Conservation (phyloP, 2,888 invertebrate genomes). For the Podotricha telesiphe region DNA sequence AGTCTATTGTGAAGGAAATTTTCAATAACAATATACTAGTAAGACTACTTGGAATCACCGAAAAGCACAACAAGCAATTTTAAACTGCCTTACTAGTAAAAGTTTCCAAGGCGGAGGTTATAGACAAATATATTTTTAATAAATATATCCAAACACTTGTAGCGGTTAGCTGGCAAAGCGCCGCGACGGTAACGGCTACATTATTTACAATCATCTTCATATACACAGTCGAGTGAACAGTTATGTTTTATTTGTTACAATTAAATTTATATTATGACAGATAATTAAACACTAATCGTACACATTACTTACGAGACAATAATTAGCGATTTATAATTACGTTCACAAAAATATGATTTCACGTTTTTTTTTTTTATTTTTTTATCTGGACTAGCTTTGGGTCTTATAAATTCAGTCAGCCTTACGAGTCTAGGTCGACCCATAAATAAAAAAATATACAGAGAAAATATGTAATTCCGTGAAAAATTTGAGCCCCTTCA, state of each 20-base stretch:
- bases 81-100: too few relatives aligned
- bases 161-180: not conserved
- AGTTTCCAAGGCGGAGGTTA: not conserved
- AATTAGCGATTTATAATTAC: conserved; percentile 37
- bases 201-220: conserved; percentile 30
- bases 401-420: conserved; percentile 39
- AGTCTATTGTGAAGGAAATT: too few relatives aligned
- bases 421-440: conserved; percentile 16
- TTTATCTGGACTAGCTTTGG: conserved; percentile 45
- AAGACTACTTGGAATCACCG: too few relatives aligned
- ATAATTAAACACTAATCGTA: conserved; percentile 43
- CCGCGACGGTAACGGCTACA: conserved; percentile 6
- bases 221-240: conserved; percentile 27
- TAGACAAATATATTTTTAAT: too few relatives aligned
- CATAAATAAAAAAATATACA: conserved; percentile 17
- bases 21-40: too few relatives aligned
- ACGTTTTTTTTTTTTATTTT: conserved; percentile 32
- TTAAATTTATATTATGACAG: conserved; percentile 45
- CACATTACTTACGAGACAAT: conserved; percentile 39
- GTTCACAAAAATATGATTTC: conserved; percentile 40
- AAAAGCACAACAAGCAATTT: too few relatives aligned
- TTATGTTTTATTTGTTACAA: conserved; percentile 27
- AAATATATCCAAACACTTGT: not conserved
- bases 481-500: conserved; percentile 18
- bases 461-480: not conserved